Percentiles rank a stretch among this genome's conserved stretches.
Evolutionary conservation across 2,113 vertebrate species (phyloP).

Genomic region (Lophotis ruficrista): DNA sequence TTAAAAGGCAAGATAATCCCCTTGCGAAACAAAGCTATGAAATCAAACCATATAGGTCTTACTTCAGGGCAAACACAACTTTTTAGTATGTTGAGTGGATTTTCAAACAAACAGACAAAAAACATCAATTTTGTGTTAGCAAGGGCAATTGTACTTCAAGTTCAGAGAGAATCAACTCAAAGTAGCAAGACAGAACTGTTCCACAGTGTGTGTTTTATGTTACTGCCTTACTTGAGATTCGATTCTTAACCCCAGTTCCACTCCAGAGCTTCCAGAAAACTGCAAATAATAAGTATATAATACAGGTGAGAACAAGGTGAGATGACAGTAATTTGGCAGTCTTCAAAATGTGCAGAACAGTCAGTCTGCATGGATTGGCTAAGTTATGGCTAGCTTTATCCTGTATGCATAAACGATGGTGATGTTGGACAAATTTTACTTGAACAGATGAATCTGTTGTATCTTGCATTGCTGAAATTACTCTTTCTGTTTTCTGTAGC

Average conservation of each 20-base stretch:
- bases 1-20: neutral
- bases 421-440: neutral
- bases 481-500: neutral
- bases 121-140: neutral
- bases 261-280: neutral
- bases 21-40: neutral
- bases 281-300: neutral
- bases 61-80: neutral
- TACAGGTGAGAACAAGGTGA: neutral
- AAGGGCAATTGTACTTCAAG: constrained; percentile 4
- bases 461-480: neutral
- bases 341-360: neutral
- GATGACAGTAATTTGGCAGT: neutral
- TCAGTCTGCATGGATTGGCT: neutral
- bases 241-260: constrained; percentile 10
- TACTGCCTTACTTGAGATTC: constrained; percentile 26
- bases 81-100: neutral
- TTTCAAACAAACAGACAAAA: neutral
- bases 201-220: constrained; percentile 12
- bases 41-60: neutral
- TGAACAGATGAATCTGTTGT: neutral
- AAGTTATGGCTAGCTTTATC: neutral
- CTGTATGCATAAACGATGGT: neutral
- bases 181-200: constrained; percentile 8
- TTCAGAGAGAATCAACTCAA: constrained; percentile 31